Evolutionary conservation across 2,113 vertebrate species (phyloP), one percentile per base, ranked within the genome.

Genomic region (Gymnorhina tibicen): DNA sequence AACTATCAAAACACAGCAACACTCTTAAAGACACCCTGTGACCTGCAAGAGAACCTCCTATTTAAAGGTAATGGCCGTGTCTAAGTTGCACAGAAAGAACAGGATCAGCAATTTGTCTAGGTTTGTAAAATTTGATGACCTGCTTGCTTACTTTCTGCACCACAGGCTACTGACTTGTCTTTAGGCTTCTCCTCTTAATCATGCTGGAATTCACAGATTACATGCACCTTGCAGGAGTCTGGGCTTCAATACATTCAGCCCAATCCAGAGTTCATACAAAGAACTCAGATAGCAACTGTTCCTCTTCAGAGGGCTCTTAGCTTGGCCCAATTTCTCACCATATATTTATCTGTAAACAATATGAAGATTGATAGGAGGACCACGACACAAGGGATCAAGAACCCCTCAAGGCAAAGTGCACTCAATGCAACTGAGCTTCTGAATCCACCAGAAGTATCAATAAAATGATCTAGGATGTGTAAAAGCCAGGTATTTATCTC

Each of bases 241-340:
- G 62, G 35, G 47, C 69, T 82, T 56, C 44, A 67, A 42, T 9
- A 66, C 47, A 37, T 41, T 70, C 46, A 85, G 17, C 18, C 42
- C 1, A 4, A 74, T 46, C 26, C 59, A 78, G 32, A 67, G 16
- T 16, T 42, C 39, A 28, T 10, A 47, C 33, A 67, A 28, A 4
- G 80, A n/a, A n/a, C 52, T 83, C 14, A 47, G 6, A 17, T 0
- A 58, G 28, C 0, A 0, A 73, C 4, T 22, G 27, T 47, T 21
- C 15, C 35, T 73, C 63, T 82, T 39, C 11, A 62, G 56, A 88
- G 20, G 20, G 12, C 35, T 76, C 14, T 27, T 53, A 72, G 21
- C 30, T 42, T 60, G 44, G 39, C 19, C 19, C 30, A 23, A 53
- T 50, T 88, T 80, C 63, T 63, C 47, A 86, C 11, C 44, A 55